Evolutionary conservation across 2,113 vertebrate genomes (phyloP).

Genomic region (Lates calcarifer): DNA sequence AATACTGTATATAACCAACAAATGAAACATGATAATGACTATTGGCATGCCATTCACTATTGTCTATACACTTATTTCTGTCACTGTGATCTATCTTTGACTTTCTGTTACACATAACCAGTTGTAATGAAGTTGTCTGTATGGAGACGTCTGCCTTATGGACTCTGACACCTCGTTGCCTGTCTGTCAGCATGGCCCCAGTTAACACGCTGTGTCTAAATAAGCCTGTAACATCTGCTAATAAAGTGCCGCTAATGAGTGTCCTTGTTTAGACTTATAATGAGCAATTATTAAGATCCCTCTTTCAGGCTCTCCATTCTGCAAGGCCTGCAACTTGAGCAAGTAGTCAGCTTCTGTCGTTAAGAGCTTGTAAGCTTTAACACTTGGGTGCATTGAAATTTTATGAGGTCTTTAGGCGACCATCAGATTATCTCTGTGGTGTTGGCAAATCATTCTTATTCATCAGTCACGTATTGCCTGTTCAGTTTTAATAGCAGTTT

Average conservation of each 20-base stretch:
- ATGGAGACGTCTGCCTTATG: constrained; percentile 55
- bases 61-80: neutral
- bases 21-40: constrained; percentile 28
- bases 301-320: constrained; percentile 61
- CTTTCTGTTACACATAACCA: constrained; percentile 51
- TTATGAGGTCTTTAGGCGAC: constrained; percentile 68
- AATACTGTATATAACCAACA: constrained; percentile 20
- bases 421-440: constrained; percentile 54
- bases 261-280: constrained; percentile 79
- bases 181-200: constrained; percentile 63
- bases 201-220: constrained; percentile 73
- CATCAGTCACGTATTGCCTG: constrained; percentile 22
- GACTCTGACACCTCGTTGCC: constrained; percentile 57
- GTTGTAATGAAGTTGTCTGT: constrained; percentile 67
- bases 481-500: constrained; percentile 33
- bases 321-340: constrained; percentile 54
- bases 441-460: constrained; percentile 35
- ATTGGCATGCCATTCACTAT: neutral
- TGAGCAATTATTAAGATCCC: constrained; percentile 77
- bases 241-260: constrained; percentile 78
- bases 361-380: constrained; percentile 72
- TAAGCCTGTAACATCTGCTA: constrained; percentile 79
- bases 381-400: constrained; percentile 58
- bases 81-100: constrained; percentile 49
- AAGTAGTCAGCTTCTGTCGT: constrained; percentile 67